Evolutionary conservation across 2,888 invertebrate genomes (phyloP).

Genomic region (Nudaria mundana): DNA sequence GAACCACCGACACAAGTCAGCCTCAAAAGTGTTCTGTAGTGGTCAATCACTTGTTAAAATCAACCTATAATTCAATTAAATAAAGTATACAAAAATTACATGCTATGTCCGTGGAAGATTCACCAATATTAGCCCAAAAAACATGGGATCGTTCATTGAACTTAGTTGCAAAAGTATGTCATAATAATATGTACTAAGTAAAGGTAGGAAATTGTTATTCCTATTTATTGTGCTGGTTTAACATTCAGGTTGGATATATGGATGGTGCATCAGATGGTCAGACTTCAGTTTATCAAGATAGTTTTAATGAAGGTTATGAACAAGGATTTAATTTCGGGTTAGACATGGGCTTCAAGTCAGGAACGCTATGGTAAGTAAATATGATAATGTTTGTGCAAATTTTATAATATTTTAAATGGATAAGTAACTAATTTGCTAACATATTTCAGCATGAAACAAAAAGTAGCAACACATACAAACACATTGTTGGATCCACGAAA

Average conservation of each 20-base stretch:
- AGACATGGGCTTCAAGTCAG: conserved; percentile 67
- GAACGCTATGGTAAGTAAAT: conserved; percentile 29
- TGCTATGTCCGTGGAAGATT: conserved; percentile 44
- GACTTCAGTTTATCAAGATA: conserved; percentile 82
- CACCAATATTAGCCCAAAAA: conserved; percentile 42
- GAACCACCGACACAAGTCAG: no score
- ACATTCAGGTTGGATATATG: conserved; percentile 82
- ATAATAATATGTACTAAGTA: not conserved
- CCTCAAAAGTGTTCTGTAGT: no score
- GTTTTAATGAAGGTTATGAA: conserved; percentile 86
- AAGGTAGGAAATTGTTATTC: not conserved
- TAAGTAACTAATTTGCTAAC: not conserved
- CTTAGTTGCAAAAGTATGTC: conserved; percentile 49
- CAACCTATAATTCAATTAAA: no score
- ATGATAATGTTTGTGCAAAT: not conserved
- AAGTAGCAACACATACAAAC: not conserved
- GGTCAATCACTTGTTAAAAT: no score
- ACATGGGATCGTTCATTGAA: conserved; percentile 51
- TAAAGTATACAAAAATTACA: no score
- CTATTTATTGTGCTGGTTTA: not conserved
- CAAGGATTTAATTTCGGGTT: conserved; percentile 84
- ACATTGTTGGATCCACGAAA: conserved; percentile 34
- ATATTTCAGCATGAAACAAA: conserved; percentile 32
- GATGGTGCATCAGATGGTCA: conserved; percentile 86
- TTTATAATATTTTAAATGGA: not conserved